Evolutionary conservation across 2,113 vertebrate species (phyloP), one percentile per base, ranked within the genome.

Genomic region (Peromyscus polionotus): DNA sequence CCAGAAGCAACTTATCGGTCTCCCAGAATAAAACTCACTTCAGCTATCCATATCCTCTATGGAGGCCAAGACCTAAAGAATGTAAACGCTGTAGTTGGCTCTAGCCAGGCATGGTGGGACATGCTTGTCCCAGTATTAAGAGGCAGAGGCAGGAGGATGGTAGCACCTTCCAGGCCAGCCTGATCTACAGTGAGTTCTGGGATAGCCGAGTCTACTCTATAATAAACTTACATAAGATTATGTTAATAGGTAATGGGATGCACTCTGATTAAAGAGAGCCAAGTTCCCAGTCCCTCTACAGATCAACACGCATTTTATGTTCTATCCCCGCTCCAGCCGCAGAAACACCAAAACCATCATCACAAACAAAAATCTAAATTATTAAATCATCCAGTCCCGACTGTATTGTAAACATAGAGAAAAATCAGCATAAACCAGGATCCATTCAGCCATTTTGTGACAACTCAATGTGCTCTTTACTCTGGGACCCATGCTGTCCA

Each of bases 221-320:
- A 42, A 26, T 39, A 31, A 59, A 67, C 42, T 45, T 68, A 91
- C 57, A 63, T 24, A 33, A 65, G 80, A 92, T 90, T 57, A 94
- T 0, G 11, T 65, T 96, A 81, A 19, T 36, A 61, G 48, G 36
- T 79, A 93, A 96, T 86, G n/a, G 93, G 45, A 68, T 22, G 39
- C 36, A 89, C 42, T 92, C 54, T 67, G 42, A 45, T 86, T 80
- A 90, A 92, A 89, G 51, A 96, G n/a, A 96, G 95, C 73, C 48
- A 93, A 96, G 24, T 20, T 95, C 51, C 75, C 28, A 42, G 70
- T 57, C 10, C 22, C 67, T 68, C 85, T 86, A 84, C 90, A 95
- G 54, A 79, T n/a, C 45, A 96, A 92, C 48, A 88, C 16, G 33
- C 70, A 95, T 54, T 95, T 97, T 87, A 90, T 8, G 72, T 89